These are phyloP conservation scores for zebrafish (Danio rerio) DNA, from an alignment of 2,113 vertebrate genomes.

Conservation along the genomic window GRCz12tu NC_133199.1:14252001-14252500, in stretches of 20 bases:
- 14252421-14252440: constrained; percentile 50
- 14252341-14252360: constrained; percentile 36
- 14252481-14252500: constrained; percentile 10
- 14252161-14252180: too few relatives aligned
- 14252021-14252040: too few relatives aligned
- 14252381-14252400: constrained; percentile 54
- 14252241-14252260: constrained; percentile 61
- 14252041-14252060: too few relatives aligned
- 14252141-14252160: not conserved
- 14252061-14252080: too few relatives aligned
- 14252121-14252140: not conserved
- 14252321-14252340: constrained; percentile 26
- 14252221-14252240: constrained; percentile 53
- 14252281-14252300: constrained; percentile 64
- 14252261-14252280: constrained; percentile 62
- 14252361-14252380: constrained; percentile 62
- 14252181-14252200: not conserved
- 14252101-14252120: too few relatives aligned
- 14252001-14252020: too few relatives aligned
- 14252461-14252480: constrained; percentile 45
- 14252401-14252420: constrained; percentile 59
- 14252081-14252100: too few relatives aligned
- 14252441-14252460: not conserved
- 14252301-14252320: constrained; percentile 66
- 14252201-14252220: constrained; percentile 60